Evolutionary conservation across 2,113 vertebrate genomes (phyloP), one percentile per base, ranked within the genome.

Genomic region (Scatophagus argus): DNA sequence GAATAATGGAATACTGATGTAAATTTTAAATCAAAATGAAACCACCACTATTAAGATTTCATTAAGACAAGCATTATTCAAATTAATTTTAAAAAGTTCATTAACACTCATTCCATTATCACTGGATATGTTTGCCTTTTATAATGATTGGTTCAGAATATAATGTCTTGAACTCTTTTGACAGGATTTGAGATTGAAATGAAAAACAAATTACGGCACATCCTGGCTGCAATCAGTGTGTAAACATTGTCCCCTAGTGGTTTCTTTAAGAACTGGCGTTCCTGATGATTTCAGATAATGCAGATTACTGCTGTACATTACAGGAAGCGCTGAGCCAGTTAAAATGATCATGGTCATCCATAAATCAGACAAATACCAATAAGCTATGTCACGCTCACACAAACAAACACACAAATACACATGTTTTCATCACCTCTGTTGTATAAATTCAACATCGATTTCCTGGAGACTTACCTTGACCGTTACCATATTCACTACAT

Each of bases 171-270:
- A 54, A 44, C 36, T 46, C 52, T 23, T 52, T 4, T 54, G 46
- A 82, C 67, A 16, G 31, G 46, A 55, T 54, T 47, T 34, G 43
- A 55, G 49, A 27, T 7, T 60, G 19, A 55, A 36, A 9, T 41
- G 10, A 23, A 34, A 2, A 77, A 23, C 55, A 29, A 4, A 14
- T 23, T 23, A 31, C 29, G 55, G 23, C n/a, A 6, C 8, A 16
- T 46, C 21, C n/a, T 60, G 17, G 14, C 4, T n/a, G 16, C 13
- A 21, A 0, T 66, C 2, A 2, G n/a, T 83, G 62, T 34, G 8
- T 61, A 36, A 55, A 79, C 67, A 74, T 32, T 88, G 77, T 56
- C 54, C 68, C 34, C 83, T 44, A 34, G 49, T 78, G 89, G 65
- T 36, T 1, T 0, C 23, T 16, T 27, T 5, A 7, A 31, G 3